Conservation (phyloP, 2,888 invertebrate species). For the Carabus problematicus region DNA sequence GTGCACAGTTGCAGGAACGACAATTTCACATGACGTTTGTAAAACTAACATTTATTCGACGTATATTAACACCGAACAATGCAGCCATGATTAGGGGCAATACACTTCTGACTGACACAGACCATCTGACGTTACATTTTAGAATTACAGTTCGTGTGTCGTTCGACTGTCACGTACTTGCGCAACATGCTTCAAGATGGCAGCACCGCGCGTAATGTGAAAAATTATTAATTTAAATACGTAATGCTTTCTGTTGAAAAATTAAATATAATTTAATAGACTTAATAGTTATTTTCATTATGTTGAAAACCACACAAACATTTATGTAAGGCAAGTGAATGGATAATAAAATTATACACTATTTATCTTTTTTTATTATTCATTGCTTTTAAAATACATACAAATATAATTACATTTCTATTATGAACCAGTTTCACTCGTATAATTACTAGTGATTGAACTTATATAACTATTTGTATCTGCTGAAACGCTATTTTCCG, state of each 20-base stretch:
- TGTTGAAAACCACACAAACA: slow-evolving; percentile 1
- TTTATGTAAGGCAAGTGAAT: not conserved
- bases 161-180: slow-evolving; percentile 8
- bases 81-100: slow-evolving; percentile 43
- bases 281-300: slow-evolving; percentile 7
- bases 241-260: too few relatives aligned
- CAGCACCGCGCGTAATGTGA: not conserved
- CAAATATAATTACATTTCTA: not conserved
- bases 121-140: slow-evolving; percentile 39
- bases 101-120: slow-evolving; percentile 37
- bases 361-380: not conserved
- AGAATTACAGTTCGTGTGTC: slow-evolving; percentile 24
- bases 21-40: slow-evolving; percentile 34
- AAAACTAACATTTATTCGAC: slow-evolving; percentile 32
- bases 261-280: not conserved
- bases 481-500: slow-evolving; percentile 34
- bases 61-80: slow-evolving; percentile 40
- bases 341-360: not conserved
- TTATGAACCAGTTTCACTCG: slow-evolving; percentile 19
- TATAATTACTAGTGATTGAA: slow-evolving; percentile 15
- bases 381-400: not conserved
- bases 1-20: slow-evolving; percentile 27
- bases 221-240: too few relatives aligned
- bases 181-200: slow-evolving; percentile 4
- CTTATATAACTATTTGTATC: slow-evolving; percentile 28